These are phyloP conservation scores for Mythimna loreyi DNA, from an alignment of 2,888 invertebrate genomes.

Conservation along the genomic window DNA sequence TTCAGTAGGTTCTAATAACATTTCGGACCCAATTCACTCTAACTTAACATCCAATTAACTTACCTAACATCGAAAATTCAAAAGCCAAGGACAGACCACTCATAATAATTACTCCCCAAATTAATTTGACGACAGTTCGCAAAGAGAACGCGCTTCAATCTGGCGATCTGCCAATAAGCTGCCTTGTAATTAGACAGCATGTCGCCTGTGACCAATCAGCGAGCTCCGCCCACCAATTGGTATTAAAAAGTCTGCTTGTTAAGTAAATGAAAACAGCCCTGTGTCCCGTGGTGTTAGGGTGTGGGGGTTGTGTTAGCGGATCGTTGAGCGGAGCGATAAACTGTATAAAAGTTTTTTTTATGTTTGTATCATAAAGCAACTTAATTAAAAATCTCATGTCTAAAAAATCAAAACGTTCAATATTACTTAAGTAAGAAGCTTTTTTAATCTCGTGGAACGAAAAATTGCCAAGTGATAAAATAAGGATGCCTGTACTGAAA, in stretches of 20 bases:
- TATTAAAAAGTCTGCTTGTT: constrained; percentile 81
- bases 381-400: too few relatives aligned
- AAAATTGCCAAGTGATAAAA: too few relatives aligned
- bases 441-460: too few relatives aligned
- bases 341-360: too few relatives aligned
- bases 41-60: constrained; percentile 21
- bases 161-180: constrained; percentile 67
- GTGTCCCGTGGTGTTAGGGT: constrained; percentile 66
- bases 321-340: constrained; percentile 34
- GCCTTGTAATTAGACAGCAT: constrained; percentile 82
- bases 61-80: constrained; percentile 26
- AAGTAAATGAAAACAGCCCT: constrained; percentile 87
- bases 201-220: constrained; percentile 71
- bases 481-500: too few relatives aligned
- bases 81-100: constrained; percentile 36
- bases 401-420: too few relatives aligned
- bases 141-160: constrained; percentile 56
- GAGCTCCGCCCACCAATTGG: constrained; percentile 81
- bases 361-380: too few relatives aligned
- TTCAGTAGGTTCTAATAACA: background rate
- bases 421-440: too few relatives aligned
- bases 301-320: constrained; percentile 54
- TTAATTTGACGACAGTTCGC: constrained; percentile 58
- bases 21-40: background rate
- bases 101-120: constrained; percentile 55